Percentiles rank a stretch among this genome's conserved stretches.
phyloP scores from a whole-genome alignment of 2,113 vertebrate genomes.

The Rutilus rutilus region DNA sequence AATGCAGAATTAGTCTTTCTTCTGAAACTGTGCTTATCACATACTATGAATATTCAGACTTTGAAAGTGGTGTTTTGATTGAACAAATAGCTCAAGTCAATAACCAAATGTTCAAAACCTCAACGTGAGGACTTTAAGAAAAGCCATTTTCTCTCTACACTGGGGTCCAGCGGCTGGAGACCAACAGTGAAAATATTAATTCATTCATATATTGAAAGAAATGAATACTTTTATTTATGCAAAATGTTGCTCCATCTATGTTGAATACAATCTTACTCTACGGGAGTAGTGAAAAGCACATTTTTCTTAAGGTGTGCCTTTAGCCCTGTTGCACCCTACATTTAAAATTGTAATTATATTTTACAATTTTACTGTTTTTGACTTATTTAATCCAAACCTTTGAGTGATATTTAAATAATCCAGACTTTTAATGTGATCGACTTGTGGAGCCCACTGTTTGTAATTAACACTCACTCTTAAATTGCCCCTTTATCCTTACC shows the following conservation, averaged over 20 bases:
- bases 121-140: background rate
- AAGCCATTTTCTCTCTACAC: background rate
- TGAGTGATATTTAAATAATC: too few species aligned
- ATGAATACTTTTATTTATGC: background rate
- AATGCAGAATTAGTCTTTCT: background rate
- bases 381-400: too few species aligned
- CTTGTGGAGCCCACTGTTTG: too few species aligned
- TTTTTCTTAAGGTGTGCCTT: too few species aligned
- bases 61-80: background rate
- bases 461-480: too few species aligned
- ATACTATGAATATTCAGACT: background rate
- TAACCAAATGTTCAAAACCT: background rate
- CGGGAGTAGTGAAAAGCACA: too few species aligned
- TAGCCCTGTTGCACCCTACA: too few species aligned
- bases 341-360: background rate
- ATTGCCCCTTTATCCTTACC: too few species aligned
- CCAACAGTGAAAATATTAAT: background rate
- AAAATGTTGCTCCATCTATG: too few species aligned
- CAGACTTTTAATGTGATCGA: too few species aligned
- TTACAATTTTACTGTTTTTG: background rate
- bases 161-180: background rate
- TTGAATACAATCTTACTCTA: too few species aligned
- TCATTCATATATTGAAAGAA: background rate
- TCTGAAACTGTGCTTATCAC: slow-evolving; percentile 3
- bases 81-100: slow-evolving; percentile 3